Conservation (phyloP, 2,888 invertebrate genomes). For the Melinopterus prodromus region DNA sequence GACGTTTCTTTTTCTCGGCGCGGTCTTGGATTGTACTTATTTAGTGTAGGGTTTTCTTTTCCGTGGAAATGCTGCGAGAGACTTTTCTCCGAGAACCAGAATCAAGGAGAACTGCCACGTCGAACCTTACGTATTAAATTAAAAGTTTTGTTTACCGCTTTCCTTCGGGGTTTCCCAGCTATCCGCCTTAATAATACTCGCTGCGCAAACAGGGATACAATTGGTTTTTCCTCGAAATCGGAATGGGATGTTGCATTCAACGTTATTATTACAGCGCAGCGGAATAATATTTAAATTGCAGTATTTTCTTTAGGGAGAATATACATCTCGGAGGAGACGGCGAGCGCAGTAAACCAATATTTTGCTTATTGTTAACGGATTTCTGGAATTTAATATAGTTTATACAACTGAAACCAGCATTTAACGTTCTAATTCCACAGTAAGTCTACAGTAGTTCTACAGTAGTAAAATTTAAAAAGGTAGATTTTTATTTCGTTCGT, state of each 20-base stretch:
- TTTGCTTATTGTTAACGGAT: background rate
- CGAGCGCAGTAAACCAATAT: background rate
- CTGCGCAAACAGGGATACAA: background rate
- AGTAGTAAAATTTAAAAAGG: too few species aligned
- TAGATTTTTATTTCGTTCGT: too few species aligned
- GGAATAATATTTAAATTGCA: background rate
- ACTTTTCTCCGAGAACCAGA: background rate
- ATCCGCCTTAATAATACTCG: background rate
- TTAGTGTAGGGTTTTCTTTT: background rate
- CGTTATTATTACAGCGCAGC: background rate
- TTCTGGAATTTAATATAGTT: background rate
- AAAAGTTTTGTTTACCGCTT: background rate
- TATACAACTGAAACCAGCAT: too few species aligned
- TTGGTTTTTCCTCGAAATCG: background rate
- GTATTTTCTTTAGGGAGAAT: background rate
- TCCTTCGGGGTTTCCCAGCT: background rate
- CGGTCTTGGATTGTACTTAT: background rate
- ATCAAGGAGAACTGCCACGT: background rate
- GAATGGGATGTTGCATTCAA: background rate
- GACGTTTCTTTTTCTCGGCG: slow-evolving; percentile 9
- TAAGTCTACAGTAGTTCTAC: too few species aligned
- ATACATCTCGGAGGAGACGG: background rate
- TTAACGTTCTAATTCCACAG: too few species aligned
- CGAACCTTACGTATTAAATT: background rate
- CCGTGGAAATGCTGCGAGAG: background rate